phyloP scores from a whole-genome alignment of 2,888 invertebrate species.

The Ennomos fuscantarius region DNA sequence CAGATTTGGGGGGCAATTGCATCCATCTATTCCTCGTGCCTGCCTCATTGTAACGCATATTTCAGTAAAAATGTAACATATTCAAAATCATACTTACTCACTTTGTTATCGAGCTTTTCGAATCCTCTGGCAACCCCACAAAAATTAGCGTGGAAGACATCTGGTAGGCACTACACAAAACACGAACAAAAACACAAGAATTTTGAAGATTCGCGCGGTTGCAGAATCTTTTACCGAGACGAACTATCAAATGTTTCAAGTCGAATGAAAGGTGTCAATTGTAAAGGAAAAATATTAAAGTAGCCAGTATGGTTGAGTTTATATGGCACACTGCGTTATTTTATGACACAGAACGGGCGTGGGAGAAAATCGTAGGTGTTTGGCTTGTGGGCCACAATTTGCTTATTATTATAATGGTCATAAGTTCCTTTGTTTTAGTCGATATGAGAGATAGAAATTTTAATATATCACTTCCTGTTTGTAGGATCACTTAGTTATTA shows the following conservation, averaged over 20 bases:
- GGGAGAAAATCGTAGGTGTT: slow-evolving; percentile 70
- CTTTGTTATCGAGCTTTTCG: slow-evolving; percentile 87
- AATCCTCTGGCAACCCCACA: slow-evolving; percentile 84
- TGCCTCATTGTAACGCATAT: too few relatives aligned
- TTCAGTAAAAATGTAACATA: not conserved
- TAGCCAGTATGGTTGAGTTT: slow-evolving; percentile 64
- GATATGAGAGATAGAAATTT: slow-evolving; percentile 5
- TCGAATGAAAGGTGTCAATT: slow-evolving; percentile 46
- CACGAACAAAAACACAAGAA: slow-evolving; percentile 48
- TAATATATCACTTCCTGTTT: slow-evolving; percentile 22
- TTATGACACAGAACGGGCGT: slow-evolving; percentile 62
- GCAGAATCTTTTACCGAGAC: slow-evolving; percentile 29
- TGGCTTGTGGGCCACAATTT: slow-evolving; percentile 21
- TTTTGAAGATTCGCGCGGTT: slow-evolving; percentile 34
- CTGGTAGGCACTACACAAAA: slow-evolving; percentile 35
- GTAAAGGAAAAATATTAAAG: slow-evolving; percentile 28
- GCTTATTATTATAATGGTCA: slow-evolving; percentile 53
- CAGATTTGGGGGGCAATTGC: too few relatives aligned
- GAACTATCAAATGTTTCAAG: slow-evolving; percentile 19
- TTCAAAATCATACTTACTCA: slow-evolving; percentile 48
- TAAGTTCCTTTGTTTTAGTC: slow-evolving; percentile 53
- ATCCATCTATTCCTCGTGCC: too few relatives aligned
- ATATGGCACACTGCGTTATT: slow-evolving; percentile 65
- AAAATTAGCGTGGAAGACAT: slow-evolving; percentile 88
- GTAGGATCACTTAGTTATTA: not conserved